Percentiles rank a stretch among this genome's conserved stretches.
Evolutionary conservation across 2,113 vertebrate species (phyloP).

Genomic region (Pseudorectes ferrugineus): DNA sequence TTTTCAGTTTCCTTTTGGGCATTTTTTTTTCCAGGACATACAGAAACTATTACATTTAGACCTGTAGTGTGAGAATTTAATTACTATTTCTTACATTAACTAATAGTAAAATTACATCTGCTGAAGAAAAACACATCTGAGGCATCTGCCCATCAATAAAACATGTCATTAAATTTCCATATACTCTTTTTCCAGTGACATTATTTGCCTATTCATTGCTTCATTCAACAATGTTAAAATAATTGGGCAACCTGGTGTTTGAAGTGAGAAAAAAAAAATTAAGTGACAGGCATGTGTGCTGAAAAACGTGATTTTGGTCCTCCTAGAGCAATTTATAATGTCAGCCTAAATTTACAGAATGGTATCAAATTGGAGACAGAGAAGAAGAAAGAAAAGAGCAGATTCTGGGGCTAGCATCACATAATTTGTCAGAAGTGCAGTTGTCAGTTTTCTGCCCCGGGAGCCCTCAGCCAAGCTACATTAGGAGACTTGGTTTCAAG

Average conservation of each 20-base stretch:
- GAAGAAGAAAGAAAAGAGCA: neutral
- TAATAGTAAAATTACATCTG: neutral
- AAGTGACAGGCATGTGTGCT: neutral
- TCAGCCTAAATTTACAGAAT: neutral
- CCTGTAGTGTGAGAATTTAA: neutral
- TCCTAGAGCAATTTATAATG: neutral
- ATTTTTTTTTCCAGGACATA: neutral
- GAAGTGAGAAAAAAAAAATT: neutral
- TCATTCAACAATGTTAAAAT: neutral
- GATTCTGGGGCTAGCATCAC: neutral
- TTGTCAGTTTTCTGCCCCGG: neutral
- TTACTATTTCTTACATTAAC: neutral
- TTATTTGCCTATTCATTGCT: neutral
- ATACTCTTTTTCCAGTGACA: neutral
- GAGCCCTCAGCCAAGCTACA: neutral
- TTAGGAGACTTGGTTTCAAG: neutral
- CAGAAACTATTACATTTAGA: neutral
- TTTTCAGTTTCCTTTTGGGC: neutral
- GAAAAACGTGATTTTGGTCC: neutral
- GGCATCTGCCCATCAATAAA: neutral
- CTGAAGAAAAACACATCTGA: neutral
- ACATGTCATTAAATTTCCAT: neutral
- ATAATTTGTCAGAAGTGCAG: conserved; percentile 4
- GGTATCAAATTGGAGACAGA: neutral
- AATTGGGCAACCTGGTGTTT: neutral